These are phyloP conservation scores for Rotaria socialis DNA, from an alignment of 2,888 invertebrate genomes.

Conservation along the genomic window DNA sequence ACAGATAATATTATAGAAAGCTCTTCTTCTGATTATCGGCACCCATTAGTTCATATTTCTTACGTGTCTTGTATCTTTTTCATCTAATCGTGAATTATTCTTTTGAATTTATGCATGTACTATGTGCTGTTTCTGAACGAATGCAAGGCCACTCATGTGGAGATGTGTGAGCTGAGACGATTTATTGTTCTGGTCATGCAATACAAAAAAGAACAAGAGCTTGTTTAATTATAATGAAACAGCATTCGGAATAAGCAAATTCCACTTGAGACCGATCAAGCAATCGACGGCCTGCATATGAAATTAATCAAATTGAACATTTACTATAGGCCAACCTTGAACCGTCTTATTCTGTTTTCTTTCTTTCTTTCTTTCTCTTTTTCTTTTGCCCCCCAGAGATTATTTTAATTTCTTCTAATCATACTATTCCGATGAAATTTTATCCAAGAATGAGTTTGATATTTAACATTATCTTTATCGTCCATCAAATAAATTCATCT, in stretches of 20 bases:
- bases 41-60: neutral
- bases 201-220: neutral
- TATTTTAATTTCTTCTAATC: neutral
- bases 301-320: constrained; percentile 29
- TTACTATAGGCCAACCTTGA: neutral
- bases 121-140: neutral
- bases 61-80: neutral
- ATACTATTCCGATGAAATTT: neutral
- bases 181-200: constrained; percentile 4
- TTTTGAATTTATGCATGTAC: neutral
- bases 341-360: neutral
- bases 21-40: neutral
- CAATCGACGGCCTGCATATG: neutral
- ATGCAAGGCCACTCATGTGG: neutral
- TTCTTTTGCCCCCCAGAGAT: neutral
- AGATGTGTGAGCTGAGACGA: neutral
- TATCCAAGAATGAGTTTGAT: neutral
- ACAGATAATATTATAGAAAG: neutral
- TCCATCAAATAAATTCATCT: no score
- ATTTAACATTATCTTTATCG: neutral
- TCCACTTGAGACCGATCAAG: neutral
- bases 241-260: neutral
- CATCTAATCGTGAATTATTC: neutral
- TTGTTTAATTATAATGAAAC: constrained; percentile 19
- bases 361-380: no score